These are phyloP conservation scores for Brachionus rotundiformis DNA, from an alignment of 1,140 invertebrate species.

Conservation along the genomic window DNA sequence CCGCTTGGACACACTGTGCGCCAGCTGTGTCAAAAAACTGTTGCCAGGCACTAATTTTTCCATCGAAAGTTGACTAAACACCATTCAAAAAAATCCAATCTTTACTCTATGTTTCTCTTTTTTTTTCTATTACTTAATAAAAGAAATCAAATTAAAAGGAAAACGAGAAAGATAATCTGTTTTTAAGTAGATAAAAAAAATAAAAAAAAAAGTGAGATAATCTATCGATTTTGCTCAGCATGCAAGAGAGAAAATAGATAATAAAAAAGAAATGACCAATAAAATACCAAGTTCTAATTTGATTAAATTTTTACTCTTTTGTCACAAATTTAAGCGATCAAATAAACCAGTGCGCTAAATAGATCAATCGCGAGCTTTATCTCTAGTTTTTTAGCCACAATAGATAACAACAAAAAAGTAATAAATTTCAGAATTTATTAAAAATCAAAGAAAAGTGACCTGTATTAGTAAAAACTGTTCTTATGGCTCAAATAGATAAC, in stretches of 20 bases:
- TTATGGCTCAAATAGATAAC: neutral
- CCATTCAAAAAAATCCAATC: neutral
- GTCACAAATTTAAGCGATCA: neutral
- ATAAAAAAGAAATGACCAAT: neutral
- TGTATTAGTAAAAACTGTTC: neutral
- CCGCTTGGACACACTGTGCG: neutral
- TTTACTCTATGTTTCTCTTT: too few species aligned
- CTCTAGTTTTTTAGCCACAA: neutral
- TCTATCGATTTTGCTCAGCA: neutral
- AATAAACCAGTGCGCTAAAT: neutral
- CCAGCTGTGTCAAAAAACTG: neutral
- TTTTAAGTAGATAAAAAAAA: neutral
- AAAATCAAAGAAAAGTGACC: constrained; percentile 19
- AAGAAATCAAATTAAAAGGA: neutral
- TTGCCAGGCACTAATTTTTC: too few species aligned
- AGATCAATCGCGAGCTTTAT: neutral
- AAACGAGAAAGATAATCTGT: neutral
- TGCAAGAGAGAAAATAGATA: neutral
- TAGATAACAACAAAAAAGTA: constrained; percentile 3
- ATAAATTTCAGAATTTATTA: constrained; percentile 17
- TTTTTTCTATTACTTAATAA: neutral
- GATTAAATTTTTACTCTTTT: constrained; percentile 11
- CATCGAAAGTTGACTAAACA: too few species aligned
- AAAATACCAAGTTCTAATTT: neutral
- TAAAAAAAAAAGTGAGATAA: neutral